Conservation (phyloP, 2,888 invertebrate genomes). For the Cheilosia urbana region DNA sequence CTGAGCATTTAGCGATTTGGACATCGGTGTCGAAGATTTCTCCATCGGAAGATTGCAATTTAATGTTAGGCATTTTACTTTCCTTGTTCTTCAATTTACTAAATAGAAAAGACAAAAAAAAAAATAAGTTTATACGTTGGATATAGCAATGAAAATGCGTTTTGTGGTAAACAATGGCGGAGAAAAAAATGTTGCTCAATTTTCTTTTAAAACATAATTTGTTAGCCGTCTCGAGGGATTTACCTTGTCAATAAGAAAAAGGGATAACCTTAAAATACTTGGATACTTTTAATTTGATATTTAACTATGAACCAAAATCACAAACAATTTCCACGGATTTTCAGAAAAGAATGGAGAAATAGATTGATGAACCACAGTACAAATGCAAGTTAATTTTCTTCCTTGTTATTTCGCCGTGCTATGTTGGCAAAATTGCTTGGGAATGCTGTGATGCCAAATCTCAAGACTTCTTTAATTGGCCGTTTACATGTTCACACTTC, state of each 20-base stretch:
- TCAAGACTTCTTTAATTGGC: too few species aligned
- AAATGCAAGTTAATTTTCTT: slow-evolving; percentile 4
- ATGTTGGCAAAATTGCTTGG: slow-evolving; percentile 21
- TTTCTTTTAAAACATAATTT: neutral
- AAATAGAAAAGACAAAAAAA: neutral
- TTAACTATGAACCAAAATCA: slow-evolving; percentile 11
- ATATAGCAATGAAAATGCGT: neutral
- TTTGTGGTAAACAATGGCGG: slow-evolving; percentile 64
- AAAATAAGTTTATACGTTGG: neutral
- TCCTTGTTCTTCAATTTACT: slow-evolving; percentile 18
- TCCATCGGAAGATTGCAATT: slow-evolving; percentile 96
- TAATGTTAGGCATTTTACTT: slow-evolving; percentile 94
- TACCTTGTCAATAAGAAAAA: slow-evolving; percentile 33
- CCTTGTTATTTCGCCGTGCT: slow-evolving; percentile 16
- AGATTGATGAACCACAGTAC: slow-evolving; percentile 6
- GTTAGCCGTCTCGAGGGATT: neutral
- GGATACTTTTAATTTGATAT: neutral
- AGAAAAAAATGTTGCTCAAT: neutral
- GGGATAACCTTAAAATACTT: neutral
- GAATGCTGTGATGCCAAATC: slow-evolving; percentile 13
- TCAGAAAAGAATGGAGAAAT: slow-evolving; percentile 18
- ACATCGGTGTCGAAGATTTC: slow-evolving; percentile 98
- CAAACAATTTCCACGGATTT: slow-evolving; percentile 42
- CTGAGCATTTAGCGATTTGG: slow-evolving; percentile 98
- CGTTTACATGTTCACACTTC: too few species aligned